Percentiles rank a stretch among this genome's conserved stretches.
These are phyloP conservation scores for Aethina tumida DNA, from an alignment of 1,140 invertebrate species.

Conservation along the genomic window DNA sequence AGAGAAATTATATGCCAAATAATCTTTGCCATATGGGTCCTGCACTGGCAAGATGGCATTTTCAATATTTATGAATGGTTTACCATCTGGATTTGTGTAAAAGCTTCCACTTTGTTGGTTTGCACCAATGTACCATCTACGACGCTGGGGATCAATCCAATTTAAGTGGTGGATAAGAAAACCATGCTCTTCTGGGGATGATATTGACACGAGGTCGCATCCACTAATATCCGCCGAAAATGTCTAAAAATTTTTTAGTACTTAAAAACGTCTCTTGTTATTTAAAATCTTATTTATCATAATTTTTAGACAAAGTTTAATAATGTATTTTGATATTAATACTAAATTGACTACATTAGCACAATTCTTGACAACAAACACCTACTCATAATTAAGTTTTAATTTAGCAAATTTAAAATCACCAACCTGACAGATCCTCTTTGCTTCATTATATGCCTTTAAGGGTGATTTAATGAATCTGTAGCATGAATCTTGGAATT, in stretches of 20 bases:
- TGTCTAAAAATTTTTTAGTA: constrained; percentile 23
- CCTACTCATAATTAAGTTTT: background rate
- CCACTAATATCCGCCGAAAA: constrained; percentile 48
- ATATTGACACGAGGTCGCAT: constrained; percentile 70
- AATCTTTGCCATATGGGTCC: constrained; percentile 41
- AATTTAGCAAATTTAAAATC: background rate
- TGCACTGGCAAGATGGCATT: constrained; percentile 63
- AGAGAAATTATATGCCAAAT: constrained; percentile 57
- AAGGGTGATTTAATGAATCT: constrained; percentile 79
- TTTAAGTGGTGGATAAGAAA: constrained; percentile 72
- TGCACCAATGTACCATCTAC: constrained; percentile 77
- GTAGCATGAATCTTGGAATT: constrained; percentile 69
- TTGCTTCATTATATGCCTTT: constrained; percentile 65
- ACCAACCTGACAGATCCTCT: constrained; percentile 61
- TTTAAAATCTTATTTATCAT: background rate
- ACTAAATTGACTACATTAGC: background rate
- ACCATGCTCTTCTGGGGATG: constrained; percentile 74
- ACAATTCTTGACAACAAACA: background rate
- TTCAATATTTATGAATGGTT: constrained; percentile 65
- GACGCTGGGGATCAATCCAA: constrained; percentile 71
- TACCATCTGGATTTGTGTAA: constrained; percentile 79
- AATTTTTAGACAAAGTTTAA: background rate
- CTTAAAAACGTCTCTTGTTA: background rate
- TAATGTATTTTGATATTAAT: background rate
- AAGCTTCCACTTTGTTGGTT: constrained; percentile 60